A percentile compares a stretch with the other conserved stretches of the same genome.
phyloP scores from a whole-genome alignment of 1,140 invertebrate genomes.

The Sitophilus oryzae region DNA sequence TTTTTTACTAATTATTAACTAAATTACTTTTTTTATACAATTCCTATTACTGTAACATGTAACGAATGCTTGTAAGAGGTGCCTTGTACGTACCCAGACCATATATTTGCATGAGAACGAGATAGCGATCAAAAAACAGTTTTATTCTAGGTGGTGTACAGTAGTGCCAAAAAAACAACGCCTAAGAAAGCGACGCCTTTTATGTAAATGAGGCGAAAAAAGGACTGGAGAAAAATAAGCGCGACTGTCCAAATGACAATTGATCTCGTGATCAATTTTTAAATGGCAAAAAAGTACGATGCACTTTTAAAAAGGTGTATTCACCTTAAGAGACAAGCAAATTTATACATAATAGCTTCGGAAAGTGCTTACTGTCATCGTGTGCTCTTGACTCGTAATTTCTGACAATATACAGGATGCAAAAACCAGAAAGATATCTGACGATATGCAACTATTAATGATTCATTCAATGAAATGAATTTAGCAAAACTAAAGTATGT shows the following conservation, averaged over 20 bases:
- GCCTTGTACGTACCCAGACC: no score
- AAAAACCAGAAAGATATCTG: not conserved
- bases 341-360: constrained; percentile 7
- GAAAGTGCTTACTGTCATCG: constrained; percentile 8
- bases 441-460: no score
- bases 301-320: constrained; percentile 16
- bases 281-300: constrained; percentile 15
- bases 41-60: no score
- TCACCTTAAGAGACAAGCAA: constrained; percentile 8
- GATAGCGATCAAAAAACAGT: constrained; percentile 14
- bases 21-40: no score
- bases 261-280: constrained; percentile 19
- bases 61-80: no score
- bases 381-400: not conserved
- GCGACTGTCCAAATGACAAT: constrained; percentile 12
- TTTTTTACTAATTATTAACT: no score
- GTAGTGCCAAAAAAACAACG: not conserved
- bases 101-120: constrained; percentile 10
- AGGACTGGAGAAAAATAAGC: not conserved
- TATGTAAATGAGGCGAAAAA: constrained; percentile 13
- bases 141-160: constrained; percentile 4
- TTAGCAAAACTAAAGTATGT: no score
- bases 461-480: no score
- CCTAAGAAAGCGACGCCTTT: not conserved
- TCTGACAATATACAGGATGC: not conserved